A percentile compares a stretch with the other conserved stretches of the same genome.
Evolutionary conservation across 37 sponge, comb jelly and placozoan genomes (phyloP).

Genomic region (Mnemiopsis leidyi): DNA sequence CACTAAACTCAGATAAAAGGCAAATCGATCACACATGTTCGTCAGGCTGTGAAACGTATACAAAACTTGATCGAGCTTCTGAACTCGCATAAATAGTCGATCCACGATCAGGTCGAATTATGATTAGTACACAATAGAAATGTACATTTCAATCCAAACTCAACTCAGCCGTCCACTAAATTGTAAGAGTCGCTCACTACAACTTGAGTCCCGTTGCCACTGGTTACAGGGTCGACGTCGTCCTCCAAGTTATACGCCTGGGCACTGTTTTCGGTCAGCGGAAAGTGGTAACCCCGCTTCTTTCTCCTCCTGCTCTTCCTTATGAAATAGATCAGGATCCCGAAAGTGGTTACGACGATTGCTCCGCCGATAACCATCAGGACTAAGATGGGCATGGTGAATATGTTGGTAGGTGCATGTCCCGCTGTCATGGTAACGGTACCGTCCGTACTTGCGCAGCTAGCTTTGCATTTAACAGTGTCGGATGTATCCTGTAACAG

Average conservation of each 20-base stretch:
- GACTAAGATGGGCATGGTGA: background rate
- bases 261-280: background rate
- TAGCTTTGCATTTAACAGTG: background rate
- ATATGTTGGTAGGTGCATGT: background rate
- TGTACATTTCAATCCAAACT: too few relatives aligned
- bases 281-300: background rate
- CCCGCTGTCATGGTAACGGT: background rate
- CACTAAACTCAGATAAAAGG: too few relatives aligned
- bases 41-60: too few relatives aligned
- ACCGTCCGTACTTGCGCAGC: background rate
- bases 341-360: background rate
- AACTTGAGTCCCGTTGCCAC: background rate
- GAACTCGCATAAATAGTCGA: too few relatives aligned
- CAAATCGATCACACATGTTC: too few relatives aligned
- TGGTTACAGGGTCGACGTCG: background rate
- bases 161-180: background rate
- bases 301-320: background rate
- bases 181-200: background rate
- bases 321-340: background rate
- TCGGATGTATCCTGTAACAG: too few relatives aligned
- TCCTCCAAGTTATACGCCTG: background rate
- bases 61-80: too few relatives aligned
- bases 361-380: background rate
- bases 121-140: too few relatives aligned
- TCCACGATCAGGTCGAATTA: too few relatives aligned